phyloP scores from a whole-genome alignment of 2,113 vertebrate species.

The Bubo blakistoni region DNA sequence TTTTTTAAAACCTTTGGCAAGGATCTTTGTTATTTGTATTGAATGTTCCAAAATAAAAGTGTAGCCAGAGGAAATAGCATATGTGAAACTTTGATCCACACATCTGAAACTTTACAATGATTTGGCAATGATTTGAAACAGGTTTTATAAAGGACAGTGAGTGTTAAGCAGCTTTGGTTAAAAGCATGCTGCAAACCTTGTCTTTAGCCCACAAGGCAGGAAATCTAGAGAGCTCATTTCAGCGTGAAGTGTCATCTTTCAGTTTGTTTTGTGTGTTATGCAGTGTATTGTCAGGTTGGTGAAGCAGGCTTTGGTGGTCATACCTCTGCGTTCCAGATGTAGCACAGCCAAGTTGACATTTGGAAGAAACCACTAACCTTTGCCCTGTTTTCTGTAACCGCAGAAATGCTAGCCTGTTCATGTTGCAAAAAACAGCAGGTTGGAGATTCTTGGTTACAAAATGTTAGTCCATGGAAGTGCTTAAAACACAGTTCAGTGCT shows the following conservation, averaged over 20 bases:
- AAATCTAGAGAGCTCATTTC: neutral
- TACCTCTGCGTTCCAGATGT: neutral
- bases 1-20: neutral
- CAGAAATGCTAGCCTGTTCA: neutral
- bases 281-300: neutral
- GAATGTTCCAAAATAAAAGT: neutral
- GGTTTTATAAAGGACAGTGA: neutral
- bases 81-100: neutral
- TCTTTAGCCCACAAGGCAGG: neutral
- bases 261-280: neutral
- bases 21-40: neutral
- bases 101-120: neutral
- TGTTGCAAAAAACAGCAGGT: neutral
- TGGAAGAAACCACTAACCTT: neutral
- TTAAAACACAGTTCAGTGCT: neutral
- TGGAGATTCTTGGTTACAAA: neutral
- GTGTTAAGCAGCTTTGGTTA: neutral
- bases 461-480: neutral
- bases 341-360: neutral
- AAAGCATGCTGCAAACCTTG: neutral
- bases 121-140: neutral
- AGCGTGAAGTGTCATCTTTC: neutral
- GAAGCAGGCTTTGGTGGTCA: neutral
- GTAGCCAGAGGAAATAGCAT: neutral
- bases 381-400: neutral